phyloP scores from a whole-genome alignment of 1,140 invertebrate species.

The Bicyclus anynana region DNA sequence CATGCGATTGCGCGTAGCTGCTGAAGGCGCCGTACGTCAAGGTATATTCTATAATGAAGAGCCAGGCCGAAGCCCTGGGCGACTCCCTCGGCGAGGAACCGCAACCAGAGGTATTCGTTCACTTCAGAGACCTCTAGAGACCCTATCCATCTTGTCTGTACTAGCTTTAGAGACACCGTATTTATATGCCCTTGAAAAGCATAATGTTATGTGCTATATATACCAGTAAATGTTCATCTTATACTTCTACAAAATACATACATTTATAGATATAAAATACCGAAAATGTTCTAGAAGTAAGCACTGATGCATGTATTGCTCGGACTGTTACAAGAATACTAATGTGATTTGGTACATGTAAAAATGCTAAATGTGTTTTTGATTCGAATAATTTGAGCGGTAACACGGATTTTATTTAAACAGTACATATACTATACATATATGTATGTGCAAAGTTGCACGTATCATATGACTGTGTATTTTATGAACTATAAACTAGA shows the following conservation, averaged over 20 bases:
- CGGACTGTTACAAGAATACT: slow-evolving; percentile 1
- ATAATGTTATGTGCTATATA: too few species aligned
- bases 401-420: too few species aligned
- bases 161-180: neutral
- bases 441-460: neutral
- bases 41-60: slow-evolving; percentile 96
- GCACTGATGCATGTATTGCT: slow-evolving; percentile 20
- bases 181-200: too few species aligned
- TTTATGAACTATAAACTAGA: too few species aligned
- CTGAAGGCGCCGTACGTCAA: slow-evolving; percentile 97
- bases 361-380: neutral
- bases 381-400: neutral
- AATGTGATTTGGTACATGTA: slow-evolving; percentile 9
- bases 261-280: neutral
- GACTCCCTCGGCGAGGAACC: slow-evolving; percentile 82
- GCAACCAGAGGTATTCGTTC: slow-evolving; percentile 64
- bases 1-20: slow-evolving; percentile 81
- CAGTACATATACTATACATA: neutral
- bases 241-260: too few species aligned
- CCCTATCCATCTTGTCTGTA: neutral
- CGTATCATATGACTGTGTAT: neutral
- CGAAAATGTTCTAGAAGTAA: slow-evolving; percentile 4
- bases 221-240: too few species aligned
- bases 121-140: slow-evolving; percentile 4
- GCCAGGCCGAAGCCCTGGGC: slow-evolving; percentile 87